Conservation (phyloP, 1,140 invertebrate genomes). For the Macrobrachium nipponense region DNA sequence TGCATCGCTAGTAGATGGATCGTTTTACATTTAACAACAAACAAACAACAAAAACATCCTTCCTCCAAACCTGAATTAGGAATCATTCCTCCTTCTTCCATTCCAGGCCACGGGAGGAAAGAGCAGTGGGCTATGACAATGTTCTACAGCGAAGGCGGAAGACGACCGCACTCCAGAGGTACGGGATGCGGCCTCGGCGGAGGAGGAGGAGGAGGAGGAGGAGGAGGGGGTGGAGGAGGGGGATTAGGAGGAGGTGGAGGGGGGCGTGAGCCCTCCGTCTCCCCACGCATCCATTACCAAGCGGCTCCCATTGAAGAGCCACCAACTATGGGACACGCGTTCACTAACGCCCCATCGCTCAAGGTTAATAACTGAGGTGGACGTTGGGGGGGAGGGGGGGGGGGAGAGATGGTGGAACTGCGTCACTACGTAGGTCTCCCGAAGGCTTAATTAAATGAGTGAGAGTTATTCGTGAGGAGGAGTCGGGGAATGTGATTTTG, state of each 20-base stretch:
- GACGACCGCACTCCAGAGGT: slow-evolving; percentile 37
- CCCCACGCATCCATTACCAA: slow-evolving; percentile 2
- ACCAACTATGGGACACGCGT: slow-evolving; percentile 35
- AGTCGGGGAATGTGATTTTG: no score
- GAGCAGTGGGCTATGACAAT: slow-evolving; percentile 58
- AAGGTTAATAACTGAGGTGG: neutral
- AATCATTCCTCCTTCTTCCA: no score
- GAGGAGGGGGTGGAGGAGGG: neutral
- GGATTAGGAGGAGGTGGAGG: neutral
- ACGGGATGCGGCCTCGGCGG: neutral
- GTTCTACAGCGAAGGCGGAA: slow-evolving; percentile 57
- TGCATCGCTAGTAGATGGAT: no score
- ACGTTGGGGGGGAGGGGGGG: neutral
- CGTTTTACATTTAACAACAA: no score
- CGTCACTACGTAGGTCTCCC: neutral
- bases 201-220: neutral
- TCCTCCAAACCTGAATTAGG: no score
- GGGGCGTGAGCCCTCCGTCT: neutral
- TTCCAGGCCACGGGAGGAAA: slow-evolving; percentile 39
- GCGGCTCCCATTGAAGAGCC: slow-evolving; percentile 23
- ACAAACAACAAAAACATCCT: no score
- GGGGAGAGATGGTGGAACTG: no score
- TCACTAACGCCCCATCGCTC: slow-evolving; percentile 22
- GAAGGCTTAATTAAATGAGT: no score
- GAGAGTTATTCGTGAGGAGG: no score